These are phyloP conservation scores for Sitobion miscanthi DNA, from an alignment of 1,140 invertebrate genomes.

Conservation along the genomic window DNA sequence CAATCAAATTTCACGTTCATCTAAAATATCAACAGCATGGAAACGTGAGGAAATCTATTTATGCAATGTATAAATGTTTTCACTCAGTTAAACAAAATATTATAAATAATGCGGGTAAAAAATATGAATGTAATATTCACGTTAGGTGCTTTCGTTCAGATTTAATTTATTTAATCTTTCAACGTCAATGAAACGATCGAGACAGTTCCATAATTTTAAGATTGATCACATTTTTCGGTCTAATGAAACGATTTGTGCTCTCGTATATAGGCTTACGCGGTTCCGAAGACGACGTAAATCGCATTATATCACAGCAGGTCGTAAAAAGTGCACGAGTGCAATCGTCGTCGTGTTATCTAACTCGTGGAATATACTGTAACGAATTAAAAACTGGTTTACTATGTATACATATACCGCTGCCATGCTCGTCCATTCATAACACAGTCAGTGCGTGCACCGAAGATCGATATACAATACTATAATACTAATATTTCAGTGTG, in stretches of 20 bases:
- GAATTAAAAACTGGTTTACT: constrained; percentile 46
- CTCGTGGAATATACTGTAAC: constrained; percentile 14
- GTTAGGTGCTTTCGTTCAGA: neutral
- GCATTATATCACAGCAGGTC: constrained; percentile 45
- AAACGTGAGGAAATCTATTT: neutral
- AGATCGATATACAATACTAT: neutral
- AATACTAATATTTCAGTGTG: neutral
- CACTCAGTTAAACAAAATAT: neutral
- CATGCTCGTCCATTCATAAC: constrained; percentile 30
- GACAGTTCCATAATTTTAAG: neutral
- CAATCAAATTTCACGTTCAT: neutral
- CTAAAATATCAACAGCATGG: neutral
- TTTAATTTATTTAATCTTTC: neutral
- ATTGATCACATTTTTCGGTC: neutral
- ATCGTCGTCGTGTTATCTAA: constrained; percentile 37
- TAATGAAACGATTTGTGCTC: neutral
- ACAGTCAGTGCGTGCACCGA: neutral
- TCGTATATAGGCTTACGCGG: neutral
- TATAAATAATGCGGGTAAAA: neutral
- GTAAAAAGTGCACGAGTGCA: constrained; percentile 34
- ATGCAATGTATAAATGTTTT: neutral
- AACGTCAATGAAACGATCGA: neutral
- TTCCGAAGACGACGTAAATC: constrained; percentile 30
- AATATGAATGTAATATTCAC: neutral
- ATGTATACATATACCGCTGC: neutral